Evolutionary conservation across 2,797 vertebrate genomes (phyloP), one percentile per base, ranked within the genome.

Genomic region (Xyrichtys novacula): DNA sequence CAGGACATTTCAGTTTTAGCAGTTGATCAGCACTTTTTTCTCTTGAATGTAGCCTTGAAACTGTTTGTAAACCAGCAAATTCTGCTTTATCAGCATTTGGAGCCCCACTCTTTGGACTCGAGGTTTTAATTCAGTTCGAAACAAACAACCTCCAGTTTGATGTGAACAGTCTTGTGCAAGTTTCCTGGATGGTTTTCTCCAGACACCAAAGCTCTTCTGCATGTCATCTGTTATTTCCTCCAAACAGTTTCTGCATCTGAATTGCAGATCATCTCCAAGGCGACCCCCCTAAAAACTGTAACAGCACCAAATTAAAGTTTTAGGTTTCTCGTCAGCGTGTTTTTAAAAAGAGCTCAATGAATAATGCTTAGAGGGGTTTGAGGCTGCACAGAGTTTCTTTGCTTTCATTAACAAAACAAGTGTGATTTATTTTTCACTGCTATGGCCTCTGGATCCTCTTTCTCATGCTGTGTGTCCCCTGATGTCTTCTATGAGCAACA

Each of bases 401-500:
- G 32, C 32, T 63, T 25, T 23, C 5, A 7, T 38, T 38, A 29
- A 46, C 47, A 25, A 52, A 22, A 62, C 19, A 72, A 52, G 8
- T 59, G 20, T 22, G 7, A 17, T 10, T 34, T 43, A 14, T 32
- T 32, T 55, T 32, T 49, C 28, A 17, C 23, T 12, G 17, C 66
- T 58, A n/a, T 52, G 44, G 20, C 29, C n/a, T 4, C 52, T 3
- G 11, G 17, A 26, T 55, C 36, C 16, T 31, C 16, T 17, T 42
- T 44, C 38, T 78, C 22, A 19, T 14, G 39, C 36, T 44, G 56
- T 55, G 29, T 40, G 50, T 60, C 62, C 52, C 56, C 65, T 2
- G 43, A 28, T 3, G 23, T 49, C 49, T 11, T 19, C 46, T 32
- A 71, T 39, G 36, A 22, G 44, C 57, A 34, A 38, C n/a, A 42